Evolutionary conservation across 2,888 invertebrate genomes (phyloP).

Genomic region (Chymomyza caudatula): DNA sequence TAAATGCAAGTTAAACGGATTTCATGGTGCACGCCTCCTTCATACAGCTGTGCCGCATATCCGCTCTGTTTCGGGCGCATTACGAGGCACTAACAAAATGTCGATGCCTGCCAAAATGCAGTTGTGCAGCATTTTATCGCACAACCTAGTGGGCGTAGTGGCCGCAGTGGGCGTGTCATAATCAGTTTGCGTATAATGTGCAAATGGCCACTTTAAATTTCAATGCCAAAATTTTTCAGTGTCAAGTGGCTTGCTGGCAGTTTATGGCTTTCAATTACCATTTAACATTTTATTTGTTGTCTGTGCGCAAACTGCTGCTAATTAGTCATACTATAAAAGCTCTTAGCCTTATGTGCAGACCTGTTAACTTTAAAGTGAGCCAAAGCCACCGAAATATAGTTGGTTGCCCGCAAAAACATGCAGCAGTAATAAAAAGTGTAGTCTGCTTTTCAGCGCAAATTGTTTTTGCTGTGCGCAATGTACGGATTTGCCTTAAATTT

Average conservation of each 20-base stretch:
- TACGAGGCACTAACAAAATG: background rate
- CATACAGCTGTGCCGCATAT: constrained; percentile 36
- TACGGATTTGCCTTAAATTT: constrained; percentile 8
- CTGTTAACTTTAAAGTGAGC: background rate
- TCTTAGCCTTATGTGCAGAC: constrained; percentile 29
- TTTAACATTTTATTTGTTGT: constrained; percentile 28
- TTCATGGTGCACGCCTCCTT: constrained; percentile 21
- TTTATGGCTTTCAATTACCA: constrained; percentile 45
- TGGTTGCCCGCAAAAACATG: background rate
- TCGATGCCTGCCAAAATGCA: background rate
- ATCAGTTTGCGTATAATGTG: constrained; percentile 49
- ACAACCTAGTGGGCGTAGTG: background rate
- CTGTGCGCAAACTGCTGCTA: constrained; percentile 33
- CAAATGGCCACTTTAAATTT: constrained; percentile 52
- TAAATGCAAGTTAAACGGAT: constrained; percentile 40
- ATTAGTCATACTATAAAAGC: constrained; percentile 61
- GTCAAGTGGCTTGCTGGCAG: constrained; percentile 59
- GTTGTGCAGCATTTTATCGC: background rate
- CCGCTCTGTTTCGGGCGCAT: background rate
- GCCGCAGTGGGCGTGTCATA: constrained; percentile 28
- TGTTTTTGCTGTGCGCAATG: background rate
- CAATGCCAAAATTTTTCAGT: constrained; percentile 36
- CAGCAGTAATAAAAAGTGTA: constrained; percentile 22
- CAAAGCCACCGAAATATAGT: background rate
- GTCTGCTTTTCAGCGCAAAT: constrained; percentile 43